Evolutionary conservation across 2,888 invertebrate species (phyloP), one percentile per base, ranked within the genome.

Genomic region (Ichneumoninae sp.): DNA sequence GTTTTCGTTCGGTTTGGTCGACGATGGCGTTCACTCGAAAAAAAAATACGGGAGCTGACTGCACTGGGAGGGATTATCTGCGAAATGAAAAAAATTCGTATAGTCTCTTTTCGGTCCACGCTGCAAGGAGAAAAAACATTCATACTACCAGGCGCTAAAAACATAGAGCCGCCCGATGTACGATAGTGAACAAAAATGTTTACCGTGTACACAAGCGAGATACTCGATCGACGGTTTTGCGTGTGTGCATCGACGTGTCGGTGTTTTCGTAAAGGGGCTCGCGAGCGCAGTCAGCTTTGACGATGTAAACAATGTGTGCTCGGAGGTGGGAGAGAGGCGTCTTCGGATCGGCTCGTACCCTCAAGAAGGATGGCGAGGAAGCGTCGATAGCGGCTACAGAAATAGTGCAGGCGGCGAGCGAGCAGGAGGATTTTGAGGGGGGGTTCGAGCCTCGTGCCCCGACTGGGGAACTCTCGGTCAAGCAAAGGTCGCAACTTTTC

Each of bases 401-500:
- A 57, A 26, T 26, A 13, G 57, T 26, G 22, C 22, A 22, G 22
- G 10, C 57, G 26, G 5, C 7, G 10, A 26, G 5, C 57, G 26
- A 22, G 57, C 57, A 26, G 26, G 26, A 8, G 22, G 26, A 57
- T 57, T 57, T 22, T 7, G 13, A 8, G 57, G 60, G 36, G 65
- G 36, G 75, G 19, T 10, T 30, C 19, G 50, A 7, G 8, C 33
- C 30, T 33, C 10, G 47, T 5, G 30, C 33, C 13, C 26, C 47
- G 26, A 19, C 13, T 60, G 10, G 30, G 1, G 13, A 30, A 50
- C 63, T 33, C 63, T 13, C 63, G 52, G 50, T 66, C 65, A 75
- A 52, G 52, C 16, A 47, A 54, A 66, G 66, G 36, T 76, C 76
- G 66, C 36, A 36, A 33, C 36, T 66, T 13, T 19, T 74, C 30